Conservation (phyloP, 2,113 vertebrate genomes). For the Platichthys stellatus region DNA sequence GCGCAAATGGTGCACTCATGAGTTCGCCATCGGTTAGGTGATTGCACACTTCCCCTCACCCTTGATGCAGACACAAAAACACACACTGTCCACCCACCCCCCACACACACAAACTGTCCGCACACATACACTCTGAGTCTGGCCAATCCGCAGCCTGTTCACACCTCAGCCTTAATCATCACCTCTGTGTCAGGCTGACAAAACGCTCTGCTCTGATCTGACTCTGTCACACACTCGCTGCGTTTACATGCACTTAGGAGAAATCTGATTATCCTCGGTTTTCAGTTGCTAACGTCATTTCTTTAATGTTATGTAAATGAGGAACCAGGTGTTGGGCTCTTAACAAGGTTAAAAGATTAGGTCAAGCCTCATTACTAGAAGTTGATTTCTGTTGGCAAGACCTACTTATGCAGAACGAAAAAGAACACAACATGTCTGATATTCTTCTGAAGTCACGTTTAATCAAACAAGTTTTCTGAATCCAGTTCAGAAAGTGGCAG, state of each 20-base stretch:
- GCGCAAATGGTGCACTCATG: conserved; percentile 36
- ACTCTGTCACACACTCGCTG: conserved; percentile 22
- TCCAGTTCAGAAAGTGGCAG: no score
- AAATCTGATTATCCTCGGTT: conserved; percentile 35
- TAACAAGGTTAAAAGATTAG: conserved; percentile 26
- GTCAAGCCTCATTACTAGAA: conserved; percentile 5
- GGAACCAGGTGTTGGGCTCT: not conserved
- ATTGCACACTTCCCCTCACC: conserved; percentile 58
- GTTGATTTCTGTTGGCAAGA: not conserved
- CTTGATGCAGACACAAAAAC: conserved; percentile 21
- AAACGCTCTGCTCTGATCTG: conserved; percentile 33
- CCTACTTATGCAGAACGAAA: no score
- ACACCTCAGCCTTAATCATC: conserved; percentile 74
- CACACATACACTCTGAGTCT: conserved; percentile 51
- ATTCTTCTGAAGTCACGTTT: no score
- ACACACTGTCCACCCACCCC: not conserved
- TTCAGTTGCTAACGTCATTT: conserved; percentile 23
- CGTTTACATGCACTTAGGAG: conserved; percentile 37
- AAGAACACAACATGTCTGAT: no score
- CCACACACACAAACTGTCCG: conserved; percentile 10
- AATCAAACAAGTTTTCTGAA: no score
- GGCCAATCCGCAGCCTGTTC: conserved; percentile 66
- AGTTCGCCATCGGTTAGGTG: conserved; percentile 45
- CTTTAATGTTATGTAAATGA: conserved; percentile 15
- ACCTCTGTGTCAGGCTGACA: conserved; percentile 65